Conservation (phyloP, 2,888 invertebrate species). For the Melolontha melolontha region DNA sequence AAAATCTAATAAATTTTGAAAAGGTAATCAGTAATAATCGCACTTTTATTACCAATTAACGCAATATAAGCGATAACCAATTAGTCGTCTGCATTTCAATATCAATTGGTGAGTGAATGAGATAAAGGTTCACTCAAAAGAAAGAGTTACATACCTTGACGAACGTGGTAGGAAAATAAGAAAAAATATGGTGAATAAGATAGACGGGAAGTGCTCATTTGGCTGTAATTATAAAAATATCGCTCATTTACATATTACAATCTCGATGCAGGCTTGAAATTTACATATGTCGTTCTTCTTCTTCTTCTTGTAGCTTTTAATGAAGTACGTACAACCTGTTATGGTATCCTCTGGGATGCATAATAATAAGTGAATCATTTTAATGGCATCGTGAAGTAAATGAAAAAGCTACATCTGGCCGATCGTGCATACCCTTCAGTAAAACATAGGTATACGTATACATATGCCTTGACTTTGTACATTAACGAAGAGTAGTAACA, state of each 20-base stretch:
- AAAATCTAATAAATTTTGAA: constrained; percentile 12
- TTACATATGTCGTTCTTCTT: constrained; percentile 15
- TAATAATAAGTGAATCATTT: constrained; percentile 19
- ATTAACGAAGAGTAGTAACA: too few species aligned
- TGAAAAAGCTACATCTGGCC: too few species aligned
- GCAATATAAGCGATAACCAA: constrained; percentile 40
- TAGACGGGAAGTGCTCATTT: constrained; percentile 25
- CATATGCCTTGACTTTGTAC: too few species aligned
- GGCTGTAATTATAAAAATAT: constrained; percentile 30
- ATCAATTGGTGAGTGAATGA: constrained; percentile 7
- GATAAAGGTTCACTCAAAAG: too few species aligned
- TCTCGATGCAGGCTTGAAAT: constrained; percentile 15
- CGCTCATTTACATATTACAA: constrained; percentile 24
- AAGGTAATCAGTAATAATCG: constrained; percentile 29
- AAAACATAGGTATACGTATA: too few species aligned
- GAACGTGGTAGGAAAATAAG: too few species aligned
- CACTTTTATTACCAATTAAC: constrained; percentile 40
- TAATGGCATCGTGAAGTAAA: constrained; percentile 8
- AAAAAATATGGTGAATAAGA: constrained; percentile 10
- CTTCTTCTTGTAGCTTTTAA: background rate
- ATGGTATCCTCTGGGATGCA: constrained; percentile 18
- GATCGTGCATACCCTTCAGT: too few species aligned
- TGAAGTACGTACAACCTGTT: constrained; percentile 21
- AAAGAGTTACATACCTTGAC: too few species aligned
- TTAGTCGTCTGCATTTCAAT: constrained; percentile 36